phyloP scores from a whole-genome alignment of 2,888 invertebrate genomes.

The Hypena proboscidalis region DNA sequence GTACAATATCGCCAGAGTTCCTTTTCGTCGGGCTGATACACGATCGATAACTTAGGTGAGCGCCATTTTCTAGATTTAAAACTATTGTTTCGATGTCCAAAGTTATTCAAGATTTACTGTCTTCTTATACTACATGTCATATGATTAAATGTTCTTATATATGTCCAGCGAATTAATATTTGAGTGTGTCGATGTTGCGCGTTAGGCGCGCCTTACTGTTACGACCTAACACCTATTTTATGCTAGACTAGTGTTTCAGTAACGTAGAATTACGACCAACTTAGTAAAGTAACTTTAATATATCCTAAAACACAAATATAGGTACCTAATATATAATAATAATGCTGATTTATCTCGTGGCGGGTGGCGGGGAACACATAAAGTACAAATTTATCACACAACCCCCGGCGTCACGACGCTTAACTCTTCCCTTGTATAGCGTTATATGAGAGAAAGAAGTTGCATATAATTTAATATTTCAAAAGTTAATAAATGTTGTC shows the following conservation, averaged over 20 bases:
- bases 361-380: constrained; percentile 68
- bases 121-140: constrained; percentile 62
- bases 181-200: constrained; percentile 56
- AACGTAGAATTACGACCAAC: constrained; percentile 80
- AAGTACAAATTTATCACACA: constrained; percentile 82
- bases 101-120: constrained; percentile 69
- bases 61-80: constrained; percentile 42
- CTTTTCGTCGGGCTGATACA: constrained; percentile 40
- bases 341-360: constrained; percentile 58
- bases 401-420: constrained; percentile 62
- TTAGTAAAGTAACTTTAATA: constrained; percentile 66
- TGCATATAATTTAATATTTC: constrained; percentile 60
- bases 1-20: constrained; percentile 18
- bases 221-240: constrained; percentile 63
- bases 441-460: constrained; percentile 67
- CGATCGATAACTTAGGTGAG: constrained; percentile 29
- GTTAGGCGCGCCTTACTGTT: constrained; percentile 41
- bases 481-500: constrained; percentile 73
- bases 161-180: constrained; percentile 58
- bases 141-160: constrained; percentile 52
- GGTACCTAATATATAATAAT: constrained; percentile 55
- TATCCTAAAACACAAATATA: constrained; percentile 73
- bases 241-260: constrained; percentile 72
- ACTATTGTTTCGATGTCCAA: constrained; percentile 71
- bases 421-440: constrained; percentile 72